Percentiles rank a stretch among this genome's conserved stretches.
Evolutionary conservation across 2,797 vertebrate genomes (phyloP).

Genomic region (Eurystomus glaucurus): DNA sequence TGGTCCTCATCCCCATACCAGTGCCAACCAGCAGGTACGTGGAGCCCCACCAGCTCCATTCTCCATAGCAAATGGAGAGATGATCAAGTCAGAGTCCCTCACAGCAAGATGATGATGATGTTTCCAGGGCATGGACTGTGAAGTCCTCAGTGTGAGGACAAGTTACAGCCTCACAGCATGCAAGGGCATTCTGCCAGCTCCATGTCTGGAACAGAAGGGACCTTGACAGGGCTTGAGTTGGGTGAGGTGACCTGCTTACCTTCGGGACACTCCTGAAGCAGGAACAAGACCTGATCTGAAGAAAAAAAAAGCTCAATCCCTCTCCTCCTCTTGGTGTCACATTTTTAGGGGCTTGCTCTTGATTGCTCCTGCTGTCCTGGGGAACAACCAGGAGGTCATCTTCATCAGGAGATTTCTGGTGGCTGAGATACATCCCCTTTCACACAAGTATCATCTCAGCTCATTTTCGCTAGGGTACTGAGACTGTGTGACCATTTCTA

Average conservation of each 20-base stretch:
- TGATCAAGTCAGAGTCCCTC: neutral
- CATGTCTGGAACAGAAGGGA: neutral
- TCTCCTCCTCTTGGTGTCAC: neutral
- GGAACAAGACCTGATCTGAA: neutral
- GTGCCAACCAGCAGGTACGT: fast-evolving
- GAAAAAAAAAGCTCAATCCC: neutral
- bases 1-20: neutral
- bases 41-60: neutral
- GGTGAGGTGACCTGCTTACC: neutral
- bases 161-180: no score
- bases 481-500: neutral
- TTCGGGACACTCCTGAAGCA: neutral
- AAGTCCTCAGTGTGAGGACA: no score
- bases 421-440: neutral
- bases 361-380: neutral
- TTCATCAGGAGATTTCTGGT: neutral
- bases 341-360: neutral
- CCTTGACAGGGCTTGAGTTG: neutral
- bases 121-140: neutral
- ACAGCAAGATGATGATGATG: neutral
- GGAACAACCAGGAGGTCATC: neutral
- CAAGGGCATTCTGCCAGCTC: no score
- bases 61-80: neutral
- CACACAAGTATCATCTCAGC: fast-evolving
- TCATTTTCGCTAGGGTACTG: neutral